A percentile compares a stretch with the other conserved stretches of the same genome.
Evolutionary conservation across 2,797 vertebrate genomes (phyloP).

Genomic region (Alexandromys oeconomus): DNA sequence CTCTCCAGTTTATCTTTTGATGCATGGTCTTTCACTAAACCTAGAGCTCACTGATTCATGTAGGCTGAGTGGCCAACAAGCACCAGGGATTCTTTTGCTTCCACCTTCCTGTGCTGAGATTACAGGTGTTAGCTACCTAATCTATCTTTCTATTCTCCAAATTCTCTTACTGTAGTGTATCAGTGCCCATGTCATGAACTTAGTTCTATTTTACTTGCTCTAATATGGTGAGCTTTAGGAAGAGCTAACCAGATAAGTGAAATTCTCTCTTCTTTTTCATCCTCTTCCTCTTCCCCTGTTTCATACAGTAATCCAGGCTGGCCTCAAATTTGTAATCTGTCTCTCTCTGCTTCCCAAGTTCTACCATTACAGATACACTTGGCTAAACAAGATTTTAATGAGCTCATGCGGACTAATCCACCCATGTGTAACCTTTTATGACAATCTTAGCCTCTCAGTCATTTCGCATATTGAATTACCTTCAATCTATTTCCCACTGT

Average conservation of each 20-base stretch:
- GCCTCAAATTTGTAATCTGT: background rate
- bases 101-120: background rate
- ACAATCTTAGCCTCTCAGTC: background rate
- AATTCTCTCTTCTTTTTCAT: background rate
- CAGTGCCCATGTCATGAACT: background rate
- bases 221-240: conserved; percentile 23
- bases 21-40: background rate
- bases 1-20: background rate
- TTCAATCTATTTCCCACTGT: conserved; percentile 6
- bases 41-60: background rate
- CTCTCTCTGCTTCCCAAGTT: background rate
- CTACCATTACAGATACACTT: background rate
- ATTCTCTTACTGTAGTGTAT: background rate
- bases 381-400: background rate
- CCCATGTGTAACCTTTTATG: conserved; percentile 11
- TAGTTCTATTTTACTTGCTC: background rate
- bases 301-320: background rate
- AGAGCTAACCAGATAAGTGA: background rate
- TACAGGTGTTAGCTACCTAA: background rate
- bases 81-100: background rate
- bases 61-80: background rate
- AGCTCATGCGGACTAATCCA: background rate
- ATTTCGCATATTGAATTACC: background rate
- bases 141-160: background rate
- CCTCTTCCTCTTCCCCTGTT: too few species aligned